These are phyloP conservation scores for Neosilurus hyrtlii DNA, from an alignment of 2,797 vertebrate species.

Conservation along the genomic window DNA sequence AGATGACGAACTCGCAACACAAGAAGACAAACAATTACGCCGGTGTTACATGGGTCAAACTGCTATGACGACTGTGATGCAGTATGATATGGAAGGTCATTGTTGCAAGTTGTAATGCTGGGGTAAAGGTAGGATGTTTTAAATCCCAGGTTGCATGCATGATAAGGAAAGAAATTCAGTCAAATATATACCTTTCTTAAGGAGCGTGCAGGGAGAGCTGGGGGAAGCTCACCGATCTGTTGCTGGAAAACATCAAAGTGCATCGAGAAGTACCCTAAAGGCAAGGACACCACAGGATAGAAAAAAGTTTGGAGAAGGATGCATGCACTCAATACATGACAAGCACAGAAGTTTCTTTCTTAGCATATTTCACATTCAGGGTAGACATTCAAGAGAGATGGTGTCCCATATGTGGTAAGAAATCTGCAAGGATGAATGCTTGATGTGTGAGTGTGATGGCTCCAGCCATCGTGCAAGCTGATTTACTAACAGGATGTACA, in stretches of 20 bases:
- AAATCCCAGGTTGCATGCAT: slow-evolving; percentile 15
- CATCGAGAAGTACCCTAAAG: slow-evolving; percentile 91
- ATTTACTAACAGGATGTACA: background rate
- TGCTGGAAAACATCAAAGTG: slow-evolving; percentile 98
- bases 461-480: background rate
- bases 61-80: too few species aligned
- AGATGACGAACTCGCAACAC: too few species aligned
- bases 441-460: background rate
- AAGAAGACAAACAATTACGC: too few species aligned
- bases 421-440: background rate
- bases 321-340: background rate
- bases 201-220: slow-evolving; percentile 90
- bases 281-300: slow-evolving; percentile 53
- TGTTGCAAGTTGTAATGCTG: too few species aligned
- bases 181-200: slow-evolving; percentile 87
- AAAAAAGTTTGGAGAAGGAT: slow-evolving; percentile 52
- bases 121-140: background rate
- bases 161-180: slow-evolving; percentile 16
- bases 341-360: background rate
- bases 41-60: too few species aligned
- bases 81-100: too few species aligned
- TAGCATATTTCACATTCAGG: slow-evolving; percentile 5
- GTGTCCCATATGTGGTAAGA: background rate
- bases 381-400: slow-evolving; percentile 70
- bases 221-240: slow-evolving; percentile 89